Percentiles rank a stretch among this genome's conserved stretches.
These are phyloP conservation scores for Aradus depressus DNA, from an alignment of 2,888 invertebrate genomes.

Conservation along the genomic window DNA sequence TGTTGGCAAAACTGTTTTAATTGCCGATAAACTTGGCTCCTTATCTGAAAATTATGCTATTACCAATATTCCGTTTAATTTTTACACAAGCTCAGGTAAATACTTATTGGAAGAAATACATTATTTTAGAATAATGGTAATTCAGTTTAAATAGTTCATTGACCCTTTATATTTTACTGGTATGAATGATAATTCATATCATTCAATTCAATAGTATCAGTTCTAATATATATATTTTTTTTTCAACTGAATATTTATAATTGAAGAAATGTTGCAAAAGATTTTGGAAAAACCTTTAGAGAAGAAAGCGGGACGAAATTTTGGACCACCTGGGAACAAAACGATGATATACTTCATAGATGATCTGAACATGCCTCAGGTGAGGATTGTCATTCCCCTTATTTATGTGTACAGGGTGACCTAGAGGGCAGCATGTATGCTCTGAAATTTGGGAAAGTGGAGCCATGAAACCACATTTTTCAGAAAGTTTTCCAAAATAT, in stretches of 20 bases:
- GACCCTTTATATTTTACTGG: not conserved
- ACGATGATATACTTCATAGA: constrained; percentile 90
- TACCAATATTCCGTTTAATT: constrained; percentile 90
- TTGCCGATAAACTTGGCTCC: constrained; percentile 47
- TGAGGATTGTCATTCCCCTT: no score
- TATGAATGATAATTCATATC: not conserved
- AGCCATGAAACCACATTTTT: no score
- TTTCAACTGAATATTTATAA: not conserved
- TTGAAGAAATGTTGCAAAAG: constrained; percentile 69
- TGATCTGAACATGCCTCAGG: constrained; percentile 97
- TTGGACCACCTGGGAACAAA: constrained; percentile 90
- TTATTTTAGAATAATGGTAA: not conserved
- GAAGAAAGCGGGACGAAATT: constrained; percentile 91
- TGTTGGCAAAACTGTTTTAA: constrained; percentile 77
- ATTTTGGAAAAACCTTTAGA: constrained; percentile 88
- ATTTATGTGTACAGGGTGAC: no score
- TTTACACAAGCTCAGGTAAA: constrained; percentile 75
- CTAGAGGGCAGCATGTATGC: no score
- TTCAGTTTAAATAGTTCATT: not conserved
- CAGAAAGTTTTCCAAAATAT: no score
- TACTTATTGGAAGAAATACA: not conserved
- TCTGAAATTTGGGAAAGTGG: no score
- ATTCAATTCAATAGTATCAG: not conserved
- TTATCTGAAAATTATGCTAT: constrained; percentile 78
- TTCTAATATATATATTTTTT: not conserved